Base-by-base conservation (phyloP, 2,113 vertebrate genomes). In the Procavia capensis region DNA sequence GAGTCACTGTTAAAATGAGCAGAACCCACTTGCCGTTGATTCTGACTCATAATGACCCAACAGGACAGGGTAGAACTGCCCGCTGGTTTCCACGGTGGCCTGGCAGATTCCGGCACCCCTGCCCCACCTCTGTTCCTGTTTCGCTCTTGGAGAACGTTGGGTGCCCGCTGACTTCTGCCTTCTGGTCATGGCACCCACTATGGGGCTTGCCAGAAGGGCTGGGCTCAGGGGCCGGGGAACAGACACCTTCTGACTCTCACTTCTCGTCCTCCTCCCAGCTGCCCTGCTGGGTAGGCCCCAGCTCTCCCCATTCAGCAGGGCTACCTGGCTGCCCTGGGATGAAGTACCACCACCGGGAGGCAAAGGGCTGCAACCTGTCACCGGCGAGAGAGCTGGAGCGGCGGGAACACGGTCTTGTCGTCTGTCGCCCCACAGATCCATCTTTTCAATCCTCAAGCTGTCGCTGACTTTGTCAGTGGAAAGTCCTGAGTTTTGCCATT, bases 161-260 rank as follows among this genome's bases (percentile, higher is more conserved):
- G 50, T 54, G 4, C 75, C 50, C 2, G 5, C 47, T 27, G 17
- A 16, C 31, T 25, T 59, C n/a, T n/a, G 47, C 27, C 54, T 9
- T 10, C n/a, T 36, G 50, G 2, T 19, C 39, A 57, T 17, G 6
- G 79, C 25, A 16, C 13, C 43, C 6, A 1, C 24, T 3, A 20
- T 34, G 2, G 70, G 27, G 19, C 39, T 22, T 22, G 27, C 50
- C n/a, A 0, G 22, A 64, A 7, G 20, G 20, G 5, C 36, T 0
- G 9, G 20, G 9, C 2, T 47, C 29, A 14, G 1, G 39, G 24
- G 68, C 1, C 6, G 1, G 0, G 24, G 57, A 43, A 13, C 0
- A 6, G 78, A 45, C 57, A 31, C 24, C 10, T 22, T 36, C 92
- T 39, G 14, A 9, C 4, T 27, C 3, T 3, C 9, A 10, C 2